Evolutionary conservation across 2,888 invertebrate species (phyloP), one percentile per base, ranked within the genome.

Genomic region (Galerucella calmariensis): DNA sequence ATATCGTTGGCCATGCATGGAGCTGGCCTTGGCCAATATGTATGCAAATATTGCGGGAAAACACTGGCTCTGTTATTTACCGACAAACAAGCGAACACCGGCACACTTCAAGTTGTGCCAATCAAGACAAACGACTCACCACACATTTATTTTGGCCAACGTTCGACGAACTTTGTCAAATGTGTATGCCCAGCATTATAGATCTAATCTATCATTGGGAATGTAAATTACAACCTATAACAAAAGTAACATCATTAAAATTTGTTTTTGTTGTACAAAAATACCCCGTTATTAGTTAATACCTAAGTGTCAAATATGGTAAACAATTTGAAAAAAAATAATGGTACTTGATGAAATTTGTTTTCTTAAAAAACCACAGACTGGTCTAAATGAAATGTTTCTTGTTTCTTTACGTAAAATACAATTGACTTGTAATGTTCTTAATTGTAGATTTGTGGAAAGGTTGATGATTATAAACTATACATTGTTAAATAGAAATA

Each of bases 401-500:
- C 83, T 85, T 83, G 85, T 86, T 85, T 85, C 83, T 85, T 87
- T 85, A 86, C 86, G 85, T 85, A 85, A 84, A 86, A 85, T 86
- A 83, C 84, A 84, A 75, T 79, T 84, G 84, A 86, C 84, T 86
- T 87, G 87, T 88, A 88, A 87, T 87, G 87, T 87, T 88, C 87
- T 88, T 88, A 87, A 87, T 87, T 88, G 87, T 88, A 88, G 88
- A 88, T 87, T 87, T 88, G 88, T 88, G 88, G 88, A 88, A 87
- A 87, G 88, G 88, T 88, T 88, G 87, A 88, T 88, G 87, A 88
- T 88, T 87, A 87, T 87, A 88, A 88, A 88, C 87, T 88, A 88
- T 87, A 88, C 88, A 88, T 88, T 88, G 88, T 88, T 88, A 88
- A 87, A 88, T 88, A 88, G 88, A 88, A 88, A 88, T 88, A 88